A percentile compares a stretch with the other conserved stretches of the same genome.
Conservation (phyloP, 2,113 vertebrate species). For the Gorsachius goisagi region DNA sequence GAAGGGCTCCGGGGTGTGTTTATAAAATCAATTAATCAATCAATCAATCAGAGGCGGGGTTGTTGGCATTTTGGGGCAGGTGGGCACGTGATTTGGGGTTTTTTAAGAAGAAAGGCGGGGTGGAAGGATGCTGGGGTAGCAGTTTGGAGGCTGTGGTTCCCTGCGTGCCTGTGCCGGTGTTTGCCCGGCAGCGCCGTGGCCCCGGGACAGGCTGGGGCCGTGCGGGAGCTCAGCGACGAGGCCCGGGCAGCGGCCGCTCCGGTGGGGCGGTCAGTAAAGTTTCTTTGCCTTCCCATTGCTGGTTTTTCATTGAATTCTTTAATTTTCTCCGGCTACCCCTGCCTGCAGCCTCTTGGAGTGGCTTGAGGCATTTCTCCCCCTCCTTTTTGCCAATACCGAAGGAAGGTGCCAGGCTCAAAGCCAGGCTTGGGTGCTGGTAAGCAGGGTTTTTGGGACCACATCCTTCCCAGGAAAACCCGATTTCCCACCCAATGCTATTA, state of each 20-base stretch:
- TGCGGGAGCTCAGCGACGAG: fast-evolving
- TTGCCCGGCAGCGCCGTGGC: fast-evolving
- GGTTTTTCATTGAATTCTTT: neutral
- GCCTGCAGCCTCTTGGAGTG: too few relatives aligned
- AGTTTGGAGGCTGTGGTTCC: fast-evolving
- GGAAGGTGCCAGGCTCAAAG: conserved; percentile 41
- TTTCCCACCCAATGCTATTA: neutral
- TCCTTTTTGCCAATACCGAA: neutral
- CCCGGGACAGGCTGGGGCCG: fast-evolving
- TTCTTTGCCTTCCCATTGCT: fast-evolving
- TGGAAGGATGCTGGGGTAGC: fast-evolving
- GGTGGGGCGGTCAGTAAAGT: neutral
- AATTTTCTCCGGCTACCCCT: neutral
- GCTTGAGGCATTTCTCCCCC: neutral
- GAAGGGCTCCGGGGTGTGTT: neutral
- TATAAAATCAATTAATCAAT: neutral
- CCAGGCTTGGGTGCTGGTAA: neutral
- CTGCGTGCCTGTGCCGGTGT: fast-evolving
- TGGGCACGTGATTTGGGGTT: fast-evolving
- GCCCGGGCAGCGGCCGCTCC: fast-evolving
- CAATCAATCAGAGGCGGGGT: neutral
- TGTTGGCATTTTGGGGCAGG: too few relatives aligned
- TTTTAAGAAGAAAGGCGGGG: fast-evolving
- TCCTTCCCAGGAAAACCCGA: neutral
- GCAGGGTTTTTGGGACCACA: neutral